phyloP scores from a whole-genome alignment of 2,888 invertebrate genomes.

The Zeuzera pyrina region DNA sequence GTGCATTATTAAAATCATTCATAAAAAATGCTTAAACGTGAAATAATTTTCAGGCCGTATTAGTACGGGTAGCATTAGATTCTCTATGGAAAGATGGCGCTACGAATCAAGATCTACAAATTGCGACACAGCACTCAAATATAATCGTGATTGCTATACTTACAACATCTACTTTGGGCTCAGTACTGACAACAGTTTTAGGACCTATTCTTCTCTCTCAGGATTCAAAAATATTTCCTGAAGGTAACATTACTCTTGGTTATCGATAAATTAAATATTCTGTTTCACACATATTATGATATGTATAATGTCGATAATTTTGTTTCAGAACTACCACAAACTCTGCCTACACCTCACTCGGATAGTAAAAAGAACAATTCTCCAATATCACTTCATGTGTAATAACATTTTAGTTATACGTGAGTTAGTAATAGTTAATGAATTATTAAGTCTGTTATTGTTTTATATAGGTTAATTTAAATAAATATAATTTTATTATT shows the following conservation, averaged over 20 bases:
- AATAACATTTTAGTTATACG: too few relatives aligned
- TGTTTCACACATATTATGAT: too few relatives aligned
- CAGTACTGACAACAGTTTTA: constrained; percentile 45
- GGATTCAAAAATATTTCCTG: constrained; percentile 48
- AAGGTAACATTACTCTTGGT: constrained; percentile 47
- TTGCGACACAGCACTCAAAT: constrained; percentile 55
- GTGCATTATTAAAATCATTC: constrained; percentile 2
- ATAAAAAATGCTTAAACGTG: constrained; percentile 8
- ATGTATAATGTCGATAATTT: too few relatives aligned
- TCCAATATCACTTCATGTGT: too few relatives aligned
- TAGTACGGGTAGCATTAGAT: constrained; percentile 57
- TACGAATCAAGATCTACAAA: constrained; percentile 38
- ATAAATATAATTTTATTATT: too few relatives aligned
- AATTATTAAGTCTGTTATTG: too few relatives aligned
- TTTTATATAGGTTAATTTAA: too few relatives aligned
- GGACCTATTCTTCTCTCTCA: constrained; percentile 55
- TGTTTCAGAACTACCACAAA: too few relatives aligned
- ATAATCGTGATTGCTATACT: constrained; percentile 63
- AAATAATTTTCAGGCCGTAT: constrained; percentile 51
- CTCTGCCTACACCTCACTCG: too few relatives aligned
- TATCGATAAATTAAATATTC: too few relatives aligned
- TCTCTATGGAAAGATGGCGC: constrained; percentile 46
- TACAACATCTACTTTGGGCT: constrained; percentile 53
- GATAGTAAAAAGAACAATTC: too few relatives aligned
- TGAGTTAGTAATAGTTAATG: too few relatives aligned